A percentile compares a stretch with the other conserved stretches of the same genome.
Evolutionary conservation across 2,797 vertebrate species (phyloP).

Genomic region (Tamandua tetradactyla): DNA sequence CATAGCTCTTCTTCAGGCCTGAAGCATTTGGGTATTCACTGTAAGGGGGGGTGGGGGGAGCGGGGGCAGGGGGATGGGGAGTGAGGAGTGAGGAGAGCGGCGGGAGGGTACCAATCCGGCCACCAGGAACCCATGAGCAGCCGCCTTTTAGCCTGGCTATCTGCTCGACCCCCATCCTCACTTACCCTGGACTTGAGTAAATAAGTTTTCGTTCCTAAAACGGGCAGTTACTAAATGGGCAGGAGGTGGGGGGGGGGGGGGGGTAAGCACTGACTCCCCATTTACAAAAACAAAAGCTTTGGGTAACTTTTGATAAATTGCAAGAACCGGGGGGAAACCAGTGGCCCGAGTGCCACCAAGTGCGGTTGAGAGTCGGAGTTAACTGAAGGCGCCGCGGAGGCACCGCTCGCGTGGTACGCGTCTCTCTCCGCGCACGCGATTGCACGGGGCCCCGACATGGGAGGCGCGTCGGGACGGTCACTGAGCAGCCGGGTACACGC

Average conservation of each 20-base stretch:
- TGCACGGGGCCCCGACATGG: background rate
- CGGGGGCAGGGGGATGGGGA: too few species aligned
- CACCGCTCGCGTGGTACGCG: background rate
- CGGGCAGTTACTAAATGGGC: background rate
- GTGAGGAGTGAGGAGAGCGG: background rate
- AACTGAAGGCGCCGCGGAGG: rapidly evolving
- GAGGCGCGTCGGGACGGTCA: background rate
- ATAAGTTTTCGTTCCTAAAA: background rate
- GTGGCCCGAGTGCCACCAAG: rapidly evolving
- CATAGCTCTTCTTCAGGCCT: background rate
- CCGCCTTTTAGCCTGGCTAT: background rate
- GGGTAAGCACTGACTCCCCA: background rate
- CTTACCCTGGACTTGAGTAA: background rate
- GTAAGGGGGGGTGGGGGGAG: background rate
- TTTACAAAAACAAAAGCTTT: background rate
- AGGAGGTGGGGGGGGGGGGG: background rate
- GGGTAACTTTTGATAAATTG: background rate
- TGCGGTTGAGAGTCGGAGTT: rapidly evolving
- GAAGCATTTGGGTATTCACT: background rate
- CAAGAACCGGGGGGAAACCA: background rate
- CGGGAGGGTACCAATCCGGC: too few species aligned
- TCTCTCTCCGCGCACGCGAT: background rate
- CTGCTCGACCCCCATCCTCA: background rate
- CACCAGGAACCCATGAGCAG: background rate
- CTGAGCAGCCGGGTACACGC: background rate